These are phyloP conservation scores for Drosophila paramelanica DNA, from an alignment of 2,888 invertebrate genomes.

Conservation along the genomic window DNA sequence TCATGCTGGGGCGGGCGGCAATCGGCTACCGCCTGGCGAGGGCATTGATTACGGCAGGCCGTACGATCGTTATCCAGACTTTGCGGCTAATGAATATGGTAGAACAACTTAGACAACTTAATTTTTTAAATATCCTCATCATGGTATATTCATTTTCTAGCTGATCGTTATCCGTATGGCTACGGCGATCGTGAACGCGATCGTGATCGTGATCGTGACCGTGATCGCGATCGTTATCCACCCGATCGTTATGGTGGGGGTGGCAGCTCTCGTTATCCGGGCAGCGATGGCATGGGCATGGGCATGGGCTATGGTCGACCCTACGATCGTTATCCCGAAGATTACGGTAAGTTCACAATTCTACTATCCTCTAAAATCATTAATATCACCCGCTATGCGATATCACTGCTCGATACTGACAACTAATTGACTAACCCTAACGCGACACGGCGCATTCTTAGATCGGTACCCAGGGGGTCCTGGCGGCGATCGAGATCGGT, in stretches of 20 bases:
- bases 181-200: conserved; percentile 38
- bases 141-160: not conserved
- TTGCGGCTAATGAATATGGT: conserved; percentile 80
- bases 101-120: conserved; percentile 22
- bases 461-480: conserved; percentile 82
- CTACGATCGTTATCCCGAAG: conserved; percentile 83
- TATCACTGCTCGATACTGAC: conserved; percentile 63
- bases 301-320: conserved; percentile 81
- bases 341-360: conserved; percentile 63
- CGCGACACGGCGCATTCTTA: conserved; percentile 42
- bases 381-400: conserved; percentile 51
- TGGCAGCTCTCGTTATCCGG: conserved; percentile 84
- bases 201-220: conserved; percentile 40
- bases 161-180: conserved; percentile 52
- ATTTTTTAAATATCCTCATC: not conserved
- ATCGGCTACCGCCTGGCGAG: conserved; percentile 58
- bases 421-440: conserved; percentile 80
- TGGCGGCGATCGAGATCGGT: conserved; percentile 81
- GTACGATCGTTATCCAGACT: conserved; percentile 83
- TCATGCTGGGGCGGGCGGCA: conserved; percentile 77
- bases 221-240: conserved; percentile 23
- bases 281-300: conserved; percentile 41
- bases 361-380: conserved; percentile 1
- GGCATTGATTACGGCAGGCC: conserved; percentile 82
- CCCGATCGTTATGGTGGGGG: conserved; percentile 66